Conservation (phyloP, 2,113 vertebrate genomes). For the Laticauda colubrina region DNA sequence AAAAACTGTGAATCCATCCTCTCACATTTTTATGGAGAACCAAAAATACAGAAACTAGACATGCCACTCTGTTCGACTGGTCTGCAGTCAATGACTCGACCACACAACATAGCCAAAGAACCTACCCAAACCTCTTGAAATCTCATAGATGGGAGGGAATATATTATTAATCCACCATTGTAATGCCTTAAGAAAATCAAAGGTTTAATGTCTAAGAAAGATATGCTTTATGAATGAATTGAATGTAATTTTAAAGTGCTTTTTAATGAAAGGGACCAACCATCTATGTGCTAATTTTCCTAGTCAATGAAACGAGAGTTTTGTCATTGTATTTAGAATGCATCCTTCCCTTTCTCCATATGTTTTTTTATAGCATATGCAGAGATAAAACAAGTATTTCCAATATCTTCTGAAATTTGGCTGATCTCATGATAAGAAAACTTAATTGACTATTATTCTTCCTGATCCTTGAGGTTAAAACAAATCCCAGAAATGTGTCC, state of each 20-base stretch:
- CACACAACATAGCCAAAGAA: background rate
- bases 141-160: background rate
- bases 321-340: background rate
- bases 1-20: background rate
- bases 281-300: background rate
- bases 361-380: constrained; percentile 19
- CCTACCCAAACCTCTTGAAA: background rate
- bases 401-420: constrained; percentile 4
- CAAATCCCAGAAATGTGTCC: constrained; percentile 25
- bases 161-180: background rate
- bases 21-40: background rate
- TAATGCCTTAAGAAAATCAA: background rate
- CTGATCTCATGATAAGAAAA: constrained; percentile 36
- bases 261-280: background rate
- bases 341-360: background rate
- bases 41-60: background rate
- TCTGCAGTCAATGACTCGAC: background rate
- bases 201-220: background rate
- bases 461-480: constrained; percentile 32
- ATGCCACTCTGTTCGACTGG: background rate
- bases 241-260: background rate
- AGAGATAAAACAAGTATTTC: constrained; percentile 22
- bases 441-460: constrained; percentile 47
- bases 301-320: background rate
- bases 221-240: background rate